Percentiles rank a stretch among this genome's conserved stretches.
Evolutionary conservation across 2,797 vertebrate genomes (phyloP).

Genomic region (Malacoctenus gilli): DNA sequence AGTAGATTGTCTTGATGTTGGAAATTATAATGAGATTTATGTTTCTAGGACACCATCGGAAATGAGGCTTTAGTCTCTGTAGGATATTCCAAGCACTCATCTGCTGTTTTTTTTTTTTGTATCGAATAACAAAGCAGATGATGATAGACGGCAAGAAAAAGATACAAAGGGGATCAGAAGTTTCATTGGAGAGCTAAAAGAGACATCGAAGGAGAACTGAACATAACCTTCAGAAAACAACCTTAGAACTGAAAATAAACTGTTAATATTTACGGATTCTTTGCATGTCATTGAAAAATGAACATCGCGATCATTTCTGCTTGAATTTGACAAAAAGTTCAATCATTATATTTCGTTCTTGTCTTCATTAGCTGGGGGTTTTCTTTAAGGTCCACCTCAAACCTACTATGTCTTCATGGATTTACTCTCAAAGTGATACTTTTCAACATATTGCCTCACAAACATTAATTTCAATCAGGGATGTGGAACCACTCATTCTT

Average conservation of each 20-base stretch:
- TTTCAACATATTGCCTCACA: no score
- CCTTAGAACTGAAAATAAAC: slow-evolving; percentile 9
- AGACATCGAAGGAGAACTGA: slow-evolving; percentile 42
- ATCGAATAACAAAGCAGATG: slow-evolving; percentile 75
- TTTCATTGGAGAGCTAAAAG: slow-evolving; percentile 50
- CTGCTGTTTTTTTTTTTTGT: slow-evolving; percentile 58
- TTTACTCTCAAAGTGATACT: no score
- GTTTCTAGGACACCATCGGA: slow-evolving; percentile 84
- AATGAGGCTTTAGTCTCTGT: slow-evolving; percentile 82
- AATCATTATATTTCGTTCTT: no score
- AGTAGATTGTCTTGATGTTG: slow-evolving; percentile 83
- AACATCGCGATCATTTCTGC: no score
- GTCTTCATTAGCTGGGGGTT: no score
- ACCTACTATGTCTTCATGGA: no score
- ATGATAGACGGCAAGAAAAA: slow-evolving; percentile 75
- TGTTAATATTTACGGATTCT: not conserved
- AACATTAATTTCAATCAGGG: no score
- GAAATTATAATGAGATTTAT: slow-evolving; percentile 87
- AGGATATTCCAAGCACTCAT: slow-evolving; percentile 77
- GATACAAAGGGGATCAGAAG: slow-evolving; percentile 66
- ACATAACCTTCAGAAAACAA: slow-evolving; percentile 25
- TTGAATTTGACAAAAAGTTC: no score
- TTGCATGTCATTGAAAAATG: no score
- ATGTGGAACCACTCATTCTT: no score
- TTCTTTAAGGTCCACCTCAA: no score